Percentiles rank a stretch among this genome's conserved stretches.
Evolutionary conservation across 1,140 invertebrate genomes (phyloP).

Genomic region (Archivesica marissinica): DNA sequence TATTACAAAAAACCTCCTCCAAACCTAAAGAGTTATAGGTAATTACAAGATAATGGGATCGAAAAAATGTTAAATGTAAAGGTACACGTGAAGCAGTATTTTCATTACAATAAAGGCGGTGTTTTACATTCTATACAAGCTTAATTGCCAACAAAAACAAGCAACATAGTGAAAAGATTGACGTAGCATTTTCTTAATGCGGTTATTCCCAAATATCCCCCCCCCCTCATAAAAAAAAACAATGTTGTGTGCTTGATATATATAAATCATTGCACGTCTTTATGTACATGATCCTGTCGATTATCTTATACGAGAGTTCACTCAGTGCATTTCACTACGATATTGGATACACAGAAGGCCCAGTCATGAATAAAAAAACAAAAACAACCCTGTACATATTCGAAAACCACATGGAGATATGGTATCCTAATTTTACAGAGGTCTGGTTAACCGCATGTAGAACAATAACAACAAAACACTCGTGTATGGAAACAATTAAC

Average conservation of each 20-base stretch:
- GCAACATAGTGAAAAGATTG: conserved; percentile 7
- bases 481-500: not conserved
- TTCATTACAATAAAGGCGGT: conserved; percentile 29
- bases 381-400: conserved; percentile 43
- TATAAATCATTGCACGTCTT: conserved; percentile 21
- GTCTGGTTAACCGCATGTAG: conserved; percentile 17
- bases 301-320: conserved; percentile 31
- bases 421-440: not conserved
- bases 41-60: conserved; percentile 6
- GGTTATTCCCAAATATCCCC: conserved; percentile 6
- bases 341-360: not conserved
- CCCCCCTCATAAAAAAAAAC: conserved; percentile 13
- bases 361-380: conserved; percentile 51
- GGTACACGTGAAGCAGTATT: conserved; percentile 2
- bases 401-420: conserved; percentile 23
- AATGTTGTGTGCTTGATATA: conserved; percentile 7
- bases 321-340: conserved; percentile 34
- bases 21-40: not conserved
- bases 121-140: conserved; percentile 22
- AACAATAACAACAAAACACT: not conserved
- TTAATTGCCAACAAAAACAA: conserved; percentile 33
- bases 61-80: not conserved
- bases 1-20: not conserved
- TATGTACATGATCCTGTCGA: not conserved
- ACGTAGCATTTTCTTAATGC: not conserved